Conservation (phyloP, 2,797 vertebrate species). For the Labeo calbasu region DNA sequence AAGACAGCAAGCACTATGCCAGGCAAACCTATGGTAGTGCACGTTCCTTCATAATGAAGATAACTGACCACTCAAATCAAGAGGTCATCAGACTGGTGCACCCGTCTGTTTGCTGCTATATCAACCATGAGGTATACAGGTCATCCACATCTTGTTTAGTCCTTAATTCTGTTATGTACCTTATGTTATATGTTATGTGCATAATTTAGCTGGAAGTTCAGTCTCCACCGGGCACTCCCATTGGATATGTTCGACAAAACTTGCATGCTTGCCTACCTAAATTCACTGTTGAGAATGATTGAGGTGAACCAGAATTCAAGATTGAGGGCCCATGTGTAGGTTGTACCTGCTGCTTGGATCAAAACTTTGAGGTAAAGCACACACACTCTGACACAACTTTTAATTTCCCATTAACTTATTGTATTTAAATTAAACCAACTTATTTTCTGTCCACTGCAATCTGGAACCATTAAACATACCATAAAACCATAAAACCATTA, state of each 20-base stretch:
- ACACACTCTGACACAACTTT: background rate
- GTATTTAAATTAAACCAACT: background rate
- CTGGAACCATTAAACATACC: background rate
- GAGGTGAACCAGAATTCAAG: background rate
- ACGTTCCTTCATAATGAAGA: background rate
- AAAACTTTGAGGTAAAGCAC: background rate
- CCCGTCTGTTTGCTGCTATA: background rate
- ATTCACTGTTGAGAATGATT: slow-evolving; percentile 10
- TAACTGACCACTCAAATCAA: background rate
- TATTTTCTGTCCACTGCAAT: background rate
- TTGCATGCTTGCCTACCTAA: background rate
- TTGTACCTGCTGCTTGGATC: background rate
- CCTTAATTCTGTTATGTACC: background rate
- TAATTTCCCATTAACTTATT: background rate
- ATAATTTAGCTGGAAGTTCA: slow-evolving; percentile 12
- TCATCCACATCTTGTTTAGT: background rate
- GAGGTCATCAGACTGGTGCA: slow-evolving; percentile 15
- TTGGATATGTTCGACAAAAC: slow-evolving; percentile 4
- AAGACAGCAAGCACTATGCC: background rate
- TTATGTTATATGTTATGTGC: background rate
- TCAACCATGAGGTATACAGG: background rate
- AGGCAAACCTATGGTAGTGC: background rate
- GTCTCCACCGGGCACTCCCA: background rate
- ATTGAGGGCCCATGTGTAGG: background rate
- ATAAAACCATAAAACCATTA: background rate